A percentile compares a stretch with the other conserved stretches of the same genome.
These are phyloP conservation scores for Sarotherodon lohbergeri DNA, from an alignment of 2,113 vertebrate genomes.

Conservation along the genomic window DNA sequence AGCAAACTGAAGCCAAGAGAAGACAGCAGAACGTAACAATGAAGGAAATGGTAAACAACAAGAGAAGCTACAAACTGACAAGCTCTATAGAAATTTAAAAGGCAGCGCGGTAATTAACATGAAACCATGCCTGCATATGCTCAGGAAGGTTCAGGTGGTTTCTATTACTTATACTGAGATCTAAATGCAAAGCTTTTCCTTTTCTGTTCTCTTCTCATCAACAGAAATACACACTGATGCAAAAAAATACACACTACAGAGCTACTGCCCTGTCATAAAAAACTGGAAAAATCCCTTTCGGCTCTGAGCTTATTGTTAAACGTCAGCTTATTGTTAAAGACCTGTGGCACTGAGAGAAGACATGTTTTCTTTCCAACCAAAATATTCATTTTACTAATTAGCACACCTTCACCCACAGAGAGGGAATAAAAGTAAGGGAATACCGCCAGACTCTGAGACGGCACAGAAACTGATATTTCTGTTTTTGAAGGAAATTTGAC, in stretches of 20 bases:
- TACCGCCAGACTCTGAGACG: background rate
- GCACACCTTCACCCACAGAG: background rate
- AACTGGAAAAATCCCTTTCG: background rate
- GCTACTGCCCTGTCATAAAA: background rate
- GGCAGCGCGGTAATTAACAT: background rate
- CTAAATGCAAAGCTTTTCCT: background rate
- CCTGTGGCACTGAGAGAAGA: background rate
- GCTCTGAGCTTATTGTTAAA: background rate
- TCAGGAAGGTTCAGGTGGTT: background rate
- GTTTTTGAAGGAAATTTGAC: background rate
- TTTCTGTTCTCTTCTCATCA: background rate
- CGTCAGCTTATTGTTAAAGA: background rate
- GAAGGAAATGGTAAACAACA: background rate
- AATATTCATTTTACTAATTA: constrained; percentile 12
- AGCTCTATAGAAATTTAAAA: background rate
- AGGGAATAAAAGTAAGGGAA: background rate
- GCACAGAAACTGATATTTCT: background rate
- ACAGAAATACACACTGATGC: background rate
- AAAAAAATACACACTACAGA: background rate
- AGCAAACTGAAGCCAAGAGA: background rate
- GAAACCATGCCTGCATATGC: background rate
- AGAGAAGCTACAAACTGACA: background rate
- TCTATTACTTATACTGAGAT: background rate
- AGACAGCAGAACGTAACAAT: background rate
- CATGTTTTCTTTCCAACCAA: background rate